Percentiles rank a stretch among this genome's conserved stretches.
Conservation (phyloP, 1,140 invertebrate species). For the Leptinotarsa lineolata region DNA sequence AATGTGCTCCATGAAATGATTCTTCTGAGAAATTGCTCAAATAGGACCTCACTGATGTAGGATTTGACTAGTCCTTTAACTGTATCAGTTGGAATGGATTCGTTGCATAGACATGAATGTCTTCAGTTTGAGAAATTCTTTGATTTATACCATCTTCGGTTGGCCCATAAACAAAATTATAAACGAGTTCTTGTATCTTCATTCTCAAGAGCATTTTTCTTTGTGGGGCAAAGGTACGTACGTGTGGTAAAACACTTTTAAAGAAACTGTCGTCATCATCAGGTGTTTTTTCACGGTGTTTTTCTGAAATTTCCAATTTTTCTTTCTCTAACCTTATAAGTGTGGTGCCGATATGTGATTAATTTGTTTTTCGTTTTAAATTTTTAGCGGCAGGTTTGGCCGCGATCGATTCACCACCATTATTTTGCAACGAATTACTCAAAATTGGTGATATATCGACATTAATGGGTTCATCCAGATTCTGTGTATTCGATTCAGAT, state of each 20-base stretch:
- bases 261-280: slow-evolving; percentile 59
- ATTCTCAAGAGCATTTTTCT: slow-evolving; percentile 58
- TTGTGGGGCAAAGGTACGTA: slow-evolving; percentile 55
- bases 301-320: slow-evolving; percentile 20
- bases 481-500: slow-evolving; percentile 15
- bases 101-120: too few species aligned
- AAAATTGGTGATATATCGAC: too few species aligned
- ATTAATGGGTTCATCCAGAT: too few species aligned
- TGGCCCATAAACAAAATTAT: slow-evolving; percentile 13
- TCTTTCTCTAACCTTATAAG: slow-evolving; percentile 14
- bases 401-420: not conserved
- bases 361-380: slow-evolving; percentile 15
- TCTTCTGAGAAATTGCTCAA: too few species aligned
- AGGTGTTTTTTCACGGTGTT: slow-evolving; percentile 37
- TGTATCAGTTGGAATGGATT: too few species aligned
- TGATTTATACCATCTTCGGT: not conserved
- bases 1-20: too few species aligned
- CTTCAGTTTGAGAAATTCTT: too few species aligned
- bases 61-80: too few species aligned
- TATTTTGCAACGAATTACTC: too few species aligned
- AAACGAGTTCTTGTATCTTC: slow-evolving; percentile 52
- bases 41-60: too few species aligned
- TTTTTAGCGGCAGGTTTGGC: too few species aligned
- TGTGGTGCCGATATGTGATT: not conserved
- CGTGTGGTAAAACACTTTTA: slow-evolving; percentile 57